phyloP scores from a whole-genome alignment of 2,888 invertebrate species.

The Acanthacorydalis orientalis region DNA sequence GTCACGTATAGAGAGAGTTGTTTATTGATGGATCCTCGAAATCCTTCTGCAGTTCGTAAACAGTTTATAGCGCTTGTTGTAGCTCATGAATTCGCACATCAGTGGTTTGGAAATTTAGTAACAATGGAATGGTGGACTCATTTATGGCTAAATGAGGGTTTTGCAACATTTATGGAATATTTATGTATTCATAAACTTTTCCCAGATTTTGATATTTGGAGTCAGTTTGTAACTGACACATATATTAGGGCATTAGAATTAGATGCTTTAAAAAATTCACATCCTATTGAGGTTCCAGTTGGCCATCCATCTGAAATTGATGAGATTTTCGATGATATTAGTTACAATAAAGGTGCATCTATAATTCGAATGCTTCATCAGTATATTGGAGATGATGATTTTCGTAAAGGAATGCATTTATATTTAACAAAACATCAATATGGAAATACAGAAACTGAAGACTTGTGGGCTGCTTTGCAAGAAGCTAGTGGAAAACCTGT shows the following conservation, averaged over 20 bases:
- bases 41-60: constrained; percentile 69
- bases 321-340: constrained; percentile 95
- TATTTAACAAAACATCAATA: constrained; percentile 81
- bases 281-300: constrained; percentile 92
- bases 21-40: constrained; percentile 74
- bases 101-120: constrained; percentile 97
- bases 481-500: constrained; percentile 83
- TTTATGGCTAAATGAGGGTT: constrained; percentile 91
- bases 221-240: constrained; percentile 84
- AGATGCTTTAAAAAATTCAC: constrained; percentile 80
- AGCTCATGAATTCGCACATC: constrained; percentile 88
- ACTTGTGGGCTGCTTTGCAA: constrained; percentile 80
- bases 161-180: constrained; percentile 91
- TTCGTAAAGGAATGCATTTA: constrained; percentile 79
- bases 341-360: constrained; percentile 88
- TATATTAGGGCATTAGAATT: constrained; percentile 71
- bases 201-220: constrained; percentile 94
- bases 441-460: constrained; percentile 81
- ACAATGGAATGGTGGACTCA: constrained; percentile 99
- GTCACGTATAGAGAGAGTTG: constrained; percentile 88
- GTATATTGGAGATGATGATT: constrained; percentile 85
- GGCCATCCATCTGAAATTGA: constrained; percentile 90
- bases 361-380: constrained; percentile 88
- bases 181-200: constrained; percentile 83
- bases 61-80: constrained; percentile 80